These are phyloP conservation scores for Exaiptasia diaphana DNA, from an alignment of 64 coral and sea anemone species.

Conservation along the genomic window DNA sequence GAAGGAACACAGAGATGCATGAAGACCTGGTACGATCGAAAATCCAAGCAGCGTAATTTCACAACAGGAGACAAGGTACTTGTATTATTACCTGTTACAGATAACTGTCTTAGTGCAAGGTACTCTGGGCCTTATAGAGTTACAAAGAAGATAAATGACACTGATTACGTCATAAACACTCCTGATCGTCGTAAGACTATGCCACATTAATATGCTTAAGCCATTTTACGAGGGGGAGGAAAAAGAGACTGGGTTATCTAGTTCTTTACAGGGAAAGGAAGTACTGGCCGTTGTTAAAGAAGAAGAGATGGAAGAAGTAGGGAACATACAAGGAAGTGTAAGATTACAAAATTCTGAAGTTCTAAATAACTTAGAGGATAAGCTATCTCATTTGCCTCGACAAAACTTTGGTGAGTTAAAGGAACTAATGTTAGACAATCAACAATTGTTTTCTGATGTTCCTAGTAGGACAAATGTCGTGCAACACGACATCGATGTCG, in stretches of 20 bases:
- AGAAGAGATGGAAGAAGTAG: too few species aligned
- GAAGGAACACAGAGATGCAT: not conserved
- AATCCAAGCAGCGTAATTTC: not conserved
- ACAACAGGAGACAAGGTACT: not conserved
- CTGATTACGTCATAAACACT: not conserved
- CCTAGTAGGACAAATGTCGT: not conserved
- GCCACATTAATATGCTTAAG: constrained; percentile 28
- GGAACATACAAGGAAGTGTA: too few species aligned
- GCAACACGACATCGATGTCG: constrained; percentile 25
- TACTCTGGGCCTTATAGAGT: constrained; percentile 11
- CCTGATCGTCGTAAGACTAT: constrained; percentile 20
- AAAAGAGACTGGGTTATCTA: too few species aligned
- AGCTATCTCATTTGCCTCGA: not conserved
- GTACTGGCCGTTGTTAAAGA: not conserved
- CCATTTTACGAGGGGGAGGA: not conserved
- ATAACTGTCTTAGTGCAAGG: constrained; percentile 1
- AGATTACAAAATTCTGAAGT: not conserved
- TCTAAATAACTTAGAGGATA: not conserved
- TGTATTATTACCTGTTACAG: constrained; percentile 12
- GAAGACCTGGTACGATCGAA: not conserved
- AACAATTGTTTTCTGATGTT: not conserved
- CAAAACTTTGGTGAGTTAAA: not conserved
- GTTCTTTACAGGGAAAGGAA: too few species aligned
- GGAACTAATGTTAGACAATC: not conserved
- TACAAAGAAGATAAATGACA: not conserved